Conservation (phyloP, 2,113 vertebrate species). For the Labeo rohita region DNA sequence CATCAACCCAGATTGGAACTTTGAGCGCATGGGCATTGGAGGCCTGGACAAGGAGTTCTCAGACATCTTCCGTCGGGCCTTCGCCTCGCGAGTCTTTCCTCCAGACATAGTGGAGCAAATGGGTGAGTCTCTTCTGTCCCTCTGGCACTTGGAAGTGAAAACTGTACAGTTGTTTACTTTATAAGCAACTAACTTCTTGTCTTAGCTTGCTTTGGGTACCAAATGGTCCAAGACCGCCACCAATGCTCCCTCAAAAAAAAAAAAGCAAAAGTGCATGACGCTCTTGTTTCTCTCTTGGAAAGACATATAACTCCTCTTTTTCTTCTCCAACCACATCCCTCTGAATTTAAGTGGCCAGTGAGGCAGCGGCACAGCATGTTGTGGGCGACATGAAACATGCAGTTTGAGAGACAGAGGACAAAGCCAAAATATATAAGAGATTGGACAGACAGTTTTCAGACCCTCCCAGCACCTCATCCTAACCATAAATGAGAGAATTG, state of each 20-base stretch:
- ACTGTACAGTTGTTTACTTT: neutral
- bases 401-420: neutral
- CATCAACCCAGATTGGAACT: constrained; percentile 99
- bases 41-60: constrained; percentile 98
- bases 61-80: constrained; percentile 93
- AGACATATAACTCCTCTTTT: neutral
- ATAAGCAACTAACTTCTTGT: neutral
- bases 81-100: constrained; percentile 96
- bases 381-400: constrained; percentile 29
- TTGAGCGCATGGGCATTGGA: constrained; percentile 98
- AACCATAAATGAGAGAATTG: neutral
- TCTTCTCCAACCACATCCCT: constrained; percentile 28
- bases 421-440: constrained; percentile 46
- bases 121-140: constrained; percentile 81
- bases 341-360: neutral
- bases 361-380: constrained; percentile 25
- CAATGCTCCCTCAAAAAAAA: neutral
- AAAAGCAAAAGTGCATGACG: neutral
- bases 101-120: constrained; percentile 97
- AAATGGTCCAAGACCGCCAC: neutral
- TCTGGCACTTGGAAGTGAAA: neutral
- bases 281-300: neutral
- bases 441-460: neutral
- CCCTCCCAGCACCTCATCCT: neutral
- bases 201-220: neutral